Evolutionary conservation across 2,797 vertebrate genomes (phyloP).

Genomic region (Eupleurogrammus muticus): DNA sequence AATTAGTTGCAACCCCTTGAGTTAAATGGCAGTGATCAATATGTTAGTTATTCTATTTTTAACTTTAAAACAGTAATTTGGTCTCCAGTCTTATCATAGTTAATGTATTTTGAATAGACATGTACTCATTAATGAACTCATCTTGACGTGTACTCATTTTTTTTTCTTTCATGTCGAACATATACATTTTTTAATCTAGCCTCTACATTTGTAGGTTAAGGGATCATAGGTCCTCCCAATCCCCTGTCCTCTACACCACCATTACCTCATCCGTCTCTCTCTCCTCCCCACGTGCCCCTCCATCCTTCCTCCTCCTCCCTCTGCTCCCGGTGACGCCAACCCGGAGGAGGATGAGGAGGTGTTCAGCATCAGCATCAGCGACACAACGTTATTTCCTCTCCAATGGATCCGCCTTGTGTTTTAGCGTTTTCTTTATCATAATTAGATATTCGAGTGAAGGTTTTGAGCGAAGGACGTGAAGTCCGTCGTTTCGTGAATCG

Average conservation of each 20-base stretch:
- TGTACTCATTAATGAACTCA: too few species aligned
- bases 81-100: too few species aligned
- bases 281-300: constrained; percentile 42
- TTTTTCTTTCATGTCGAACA: too few species aligned
- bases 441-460: neutral
- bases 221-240: neutral
- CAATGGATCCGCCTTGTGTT: constrained; percentile 16
- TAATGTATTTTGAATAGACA: neutral
- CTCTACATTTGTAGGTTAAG: neutral
- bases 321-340: constrained; percentile 71
- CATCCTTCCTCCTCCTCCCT: constrained; percentile 56
- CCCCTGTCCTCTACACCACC: constrained; percentile 28
- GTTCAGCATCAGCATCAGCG: constrained; percentile 54
- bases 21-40: too few species aligned
- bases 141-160: too few species aligned
- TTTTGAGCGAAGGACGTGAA: neutral
- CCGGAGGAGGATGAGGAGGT: constrained; percentile 59
- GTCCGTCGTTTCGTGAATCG: neutral
- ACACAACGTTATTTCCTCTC: constrained; percentile 21
- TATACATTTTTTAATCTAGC: too few species aligned
- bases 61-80: too few species aligned
- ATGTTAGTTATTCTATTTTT: too few species aligned
- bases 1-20: too few species aligned
- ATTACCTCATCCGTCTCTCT: constrained; percentile 65
- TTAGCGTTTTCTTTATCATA: neutral